phyloP scores from a whole-genome alignment of 2,113 vertebrate genomes.

The Percina caprodes region DNA sequence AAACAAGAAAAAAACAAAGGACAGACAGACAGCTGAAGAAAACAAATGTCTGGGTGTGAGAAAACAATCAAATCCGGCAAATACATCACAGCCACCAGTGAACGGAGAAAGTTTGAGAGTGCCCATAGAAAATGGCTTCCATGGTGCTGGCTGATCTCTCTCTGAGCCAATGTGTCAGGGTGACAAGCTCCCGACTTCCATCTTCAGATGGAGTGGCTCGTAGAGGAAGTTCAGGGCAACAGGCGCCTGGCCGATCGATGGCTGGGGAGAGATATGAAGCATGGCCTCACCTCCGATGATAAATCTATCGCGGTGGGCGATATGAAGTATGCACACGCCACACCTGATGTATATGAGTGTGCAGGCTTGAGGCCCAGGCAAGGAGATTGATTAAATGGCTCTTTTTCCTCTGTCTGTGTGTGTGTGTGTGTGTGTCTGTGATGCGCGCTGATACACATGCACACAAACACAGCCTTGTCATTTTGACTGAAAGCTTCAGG shows the following conservation, averaged over 20 bases:
- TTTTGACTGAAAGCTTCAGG: constrained; percentile 67
- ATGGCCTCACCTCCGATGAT: constrained; percentile 57
- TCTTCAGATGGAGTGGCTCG: constrained; percentile 60
- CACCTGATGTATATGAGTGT: constrained; percentile 68
- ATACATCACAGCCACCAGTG: not conserved
- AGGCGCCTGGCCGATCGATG: constrained; percentile 52
- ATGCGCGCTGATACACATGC: constrained; percentile 21
- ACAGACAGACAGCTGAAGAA: not conserved
- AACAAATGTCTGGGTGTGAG: not conserved
- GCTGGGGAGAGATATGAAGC: constrained; percentile 61
- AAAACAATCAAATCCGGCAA: constrained; percentile 9
- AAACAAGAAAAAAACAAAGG: not conserved
- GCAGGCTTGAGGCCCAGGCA: constrained; percentile 47
- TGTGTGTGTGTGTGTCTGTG: constrained; percentile 24
- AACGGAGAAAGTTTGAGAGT: not conserved
- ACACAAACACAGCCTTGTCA: constrained; percentile 57
- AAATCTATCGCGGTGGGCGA: constrained; percentile 60
- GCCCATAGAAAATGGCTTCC: constrained; percentile 3
- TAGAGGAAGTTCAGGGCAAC: constrained; percentile 53
- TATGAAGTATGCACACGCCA: constrained; percentile 69
- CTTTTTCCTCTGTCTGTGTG: constrained; percentile 9
- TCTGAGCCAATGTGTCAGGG: constrained; percentile 43
- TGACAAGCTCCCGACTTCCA: constrained; percentile 64
- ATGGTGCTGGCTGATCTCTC: constrained; percentile 40
- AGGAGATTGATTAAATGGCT: constrained; percentile 66